phyloP scores from a whole-genome alignment of 1,140 invertebrate species.

The Pogonus chalceus region DNA sequence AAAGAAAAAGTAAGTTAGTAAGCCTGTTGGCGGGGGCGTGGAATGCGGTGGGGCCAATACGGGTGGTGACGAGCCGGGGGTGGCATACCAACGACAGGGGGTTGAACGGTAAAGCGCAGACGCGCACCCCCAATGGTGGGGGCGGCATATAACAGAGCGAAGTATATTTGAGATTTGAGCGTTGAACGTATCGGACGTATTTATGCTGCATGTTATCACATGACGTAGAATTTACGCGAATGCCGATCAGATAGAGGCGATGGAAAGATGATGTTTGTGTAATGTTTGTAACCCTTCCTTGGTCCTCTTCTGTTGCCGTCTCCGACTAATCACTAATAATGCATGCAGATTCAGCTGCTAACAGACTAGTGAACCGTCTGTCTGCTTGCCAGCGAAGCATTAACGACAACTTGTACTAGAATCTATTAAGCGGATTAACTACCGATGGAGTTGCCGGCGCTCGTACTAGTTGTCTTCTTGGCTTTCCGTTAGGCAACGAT shows the following conservation, averaged over 20 bases:
- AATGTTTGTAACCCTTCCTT: background rate
- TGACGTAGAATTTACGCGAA: background rate
- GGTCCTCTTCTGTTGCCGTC: background rate
- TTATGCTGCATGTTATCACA: no score
- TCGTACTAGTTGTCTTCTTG: background rate
- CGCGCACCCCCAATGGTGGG: slow-evolving; percentile 17
- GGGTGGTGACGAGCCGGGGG: background rate
- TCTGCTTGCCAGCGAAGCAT: background rate
- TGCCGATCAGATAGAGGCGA: background rate
- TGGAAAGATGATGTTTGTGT: no score
- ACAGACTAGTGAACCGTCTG: no score
- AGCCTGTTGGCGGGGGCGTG: slow-evolving; percentile 27
- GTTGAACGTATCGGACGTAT: background rate
- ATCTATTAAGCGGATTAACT: slow-evolving; percentile 5
- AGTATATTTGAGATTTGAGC: background rate
- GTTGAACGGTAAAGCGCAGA: slow-evolving; percentile 26
- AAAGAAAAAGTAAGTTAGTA: slow-evolving; percentile 29
- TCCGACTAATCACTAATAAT: background rate
- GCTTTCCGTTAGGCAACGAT: background rate
- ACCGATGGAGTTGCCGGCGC: no score
- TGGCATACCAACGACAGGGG: background rate
- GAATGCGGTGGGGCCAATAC: slow-evolving; percentile 15
- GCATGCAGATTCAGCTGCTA: background rate
- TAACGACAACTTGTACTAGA: background rate
- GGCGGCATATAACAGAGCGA: background rate